Base-by-base conservation (phyloP, 2,888 invertebrate species). In the Brachynemurus nebulosus region DNA sequence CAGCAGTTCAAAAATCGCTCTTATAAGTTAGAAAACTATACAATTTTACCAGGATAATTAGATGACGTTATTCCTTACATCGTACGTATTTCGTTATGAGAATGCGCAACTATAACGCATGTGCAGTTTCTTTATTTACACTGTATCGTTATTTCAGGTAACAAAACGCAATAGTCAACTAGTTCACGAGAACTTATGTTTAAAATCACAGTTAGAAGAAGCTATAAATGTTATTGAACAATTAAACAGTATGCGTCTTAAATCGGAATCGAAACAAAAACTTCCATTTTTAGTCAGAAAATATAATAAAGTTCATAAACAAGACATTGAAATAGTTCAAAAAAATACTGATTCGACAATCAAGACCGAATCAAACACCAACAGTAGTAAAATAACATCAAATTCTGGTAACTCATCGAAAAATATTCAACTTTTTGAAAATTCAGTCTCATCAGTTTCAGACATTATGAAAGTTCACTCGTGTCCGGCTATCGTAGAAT, bases 181-280 rank as follows among this genome's bases (percentile, higher is more conserved):
- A 48, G 57, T 63, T n/a, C 62, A 65, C 45, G 64, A 65, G 51
- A 65, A 64, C 48, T 48, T 65, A 3, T 58, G 58, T 45, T 53
- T 64, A 20, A 63, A 63, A 53, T 51, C 60, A 37, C 58, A 63
- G 53, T 51, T 63, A 5, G 63, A 64, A 43, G 55, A 57, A 41
- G 44, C 62, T 30, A 52, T 54, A 44, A 40, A 51, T 12, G 56
- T 59, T 52, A 49, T 57, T 21, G 57, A 60, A 40, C 55, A 54
- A 41, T 27, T 59, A 4, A 59, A 57, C 48, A 48, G 57, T 17
- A 43, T 53, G 8, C 50, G 57, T 44, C 50, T 56, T 5, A 56
- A 54, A 48, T 56, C 53, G 39, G 59, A 63, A 41, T 56, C 57
- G 17, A 36, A 36, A 36, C 30, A 30, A n/a, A n/a, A n/a, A n/a